These are phyloP conservation scores for Grapholita molesta DNA, from an alignment of 1,140 invertebrate genomes.

Conservation along the genomic window DNA sequence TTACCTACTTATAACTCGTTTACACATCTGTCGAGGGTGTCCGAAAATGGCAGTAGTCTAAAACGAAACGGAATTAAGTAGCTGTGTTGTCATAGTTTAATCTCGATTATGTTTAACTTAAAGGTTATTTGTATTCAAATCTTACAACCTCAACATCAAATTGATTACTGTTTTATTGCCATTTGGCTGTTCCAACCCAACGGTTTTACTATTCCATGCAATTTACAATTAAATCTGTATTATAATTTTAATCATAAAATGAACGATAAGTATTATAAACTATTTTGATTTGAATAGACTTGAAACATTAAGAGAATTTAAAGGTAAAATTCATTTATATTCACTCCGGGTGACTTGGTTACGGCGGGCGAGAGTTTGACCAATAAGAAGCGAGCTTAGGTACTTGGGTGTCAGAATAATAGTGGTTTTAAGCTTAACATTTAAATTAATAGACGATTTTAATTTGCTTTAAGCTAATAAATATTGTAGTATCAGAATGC, in stretches of 20 bases:
- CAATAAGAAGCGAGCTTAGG: slow-evolving; percentile 52
- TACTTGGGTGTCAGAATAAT: slow-evolving; percentile 38
- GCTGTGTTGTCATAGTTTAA: background rate
- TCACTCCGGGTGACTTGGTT: slow-evolving; percentile 36
- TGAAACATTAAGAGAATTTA: slow-evolving; percentile 38
- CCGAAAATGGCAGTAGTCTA: too few species aligned
- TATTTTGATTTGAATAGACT: slow-evolving; percentile 25
- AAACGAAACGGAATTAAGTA: too few species aligned
- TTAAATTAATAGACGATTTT: slow-evolving; percentile 52
- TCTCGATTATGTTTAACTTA: background rate
- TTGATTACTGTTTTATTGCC: slow-evolving; percentile 8
- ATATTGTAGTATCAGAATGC: slow-evolving; percentile 48
- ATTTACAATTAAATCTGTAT: slow-evolving; percentile 10
- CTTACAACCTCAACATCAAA: background rate
- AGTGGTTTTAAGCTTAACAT: slow-evolving; percentile 44
- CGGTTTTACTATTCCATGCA: background rate
- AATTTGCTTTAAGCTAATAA: slow-evolving; percentile 60
- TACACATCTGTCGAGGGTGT: too few species aligned
- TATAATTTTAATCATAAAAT: slow-evolving; percentile 37
- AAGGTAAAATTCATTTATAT: slow-evolving; percentile 45
- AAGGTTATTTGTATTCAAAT: slow-evolving; percentile 9
- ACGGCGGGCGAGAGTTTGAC: slow-evolving; percentile 3
- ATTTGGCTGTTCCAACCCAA: background rate
- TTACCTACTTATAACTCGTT: too few species aligned
- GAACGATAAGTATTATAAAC: slow-evolving; percentile 32